These are phyloP conservation scores for Pogonophryne albipinna DNA, from an alignment of 2,797 vertebrate genomes.

Conservation along the genomic window DNA sequence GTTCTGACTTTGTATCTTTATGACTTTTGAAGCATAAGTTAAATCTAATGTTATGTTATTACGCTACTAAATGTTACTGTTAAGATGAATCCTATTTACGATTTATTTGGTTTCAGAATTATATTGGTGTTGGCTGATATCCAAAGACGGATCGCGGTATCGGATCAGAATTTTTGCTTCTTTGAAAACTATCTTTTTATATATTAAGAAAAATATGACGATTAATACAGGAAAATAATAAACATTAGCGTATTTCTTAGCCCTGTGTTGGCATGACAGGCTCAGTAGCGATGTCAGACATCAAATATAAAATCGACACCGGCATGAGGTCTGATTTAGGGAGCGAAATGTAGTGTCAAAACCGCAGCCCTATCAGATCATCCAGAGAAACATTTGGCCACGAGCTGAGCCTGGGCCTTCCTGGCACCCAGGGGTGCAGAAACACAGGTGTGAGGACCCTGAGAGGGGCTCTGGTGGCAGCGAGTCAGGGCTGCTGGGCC, in stretches of 20 bases:
- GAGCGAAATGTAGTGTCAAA: constrained; percentile 51
- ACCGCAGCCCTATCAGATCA: constrained; percentile 67
- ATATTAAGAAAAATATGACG: neutral
- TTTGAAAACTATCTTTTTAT: neutral
- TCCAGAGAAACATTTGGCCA: constrained; percentile 63
- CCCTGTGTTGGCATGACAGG: neutral
- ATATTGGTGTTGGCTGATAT: too few relatives aligned
- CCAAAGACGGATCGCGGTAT: too few relatives aligned
- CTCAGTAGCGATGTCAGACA: constrained; percentile 48
- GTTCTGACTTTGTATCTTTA: too few relatives aligned
- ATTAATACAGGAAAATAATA: neutral
- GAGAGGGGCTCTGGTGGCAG: constrained; percentile 43
- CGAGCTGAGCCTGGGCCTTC: constrained; percentile 49
- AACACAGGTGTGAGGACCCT: constrained; percentile 58
- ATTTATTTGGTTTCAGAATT: too few relatives aligned
- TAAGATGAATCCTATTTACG: too few relatives aligned
- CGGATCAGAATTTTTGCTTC: too few relatives aligned
- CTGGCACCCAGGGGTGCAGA: constrained; percentile 50
- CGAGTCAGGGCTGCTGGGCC: constrained; percentile 43
- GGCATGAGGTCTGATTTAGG: constrained; percentile 51
- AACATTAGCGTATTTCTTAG: neutral
- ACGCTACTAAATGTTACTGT: too few relatives aligned
- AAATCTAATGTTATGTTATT: too few relatives aligned
- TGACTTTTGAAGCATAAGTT: too few relatives aligned
- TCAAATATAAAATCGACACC: constrained; percentile 42